Percentiles rank a stretch among this genome's conserved stretches.
Evolutionary conservation across 2,113 vertebrate genomes (phyloP).

Genomic region (Typhlomys cinereus): DNA sequence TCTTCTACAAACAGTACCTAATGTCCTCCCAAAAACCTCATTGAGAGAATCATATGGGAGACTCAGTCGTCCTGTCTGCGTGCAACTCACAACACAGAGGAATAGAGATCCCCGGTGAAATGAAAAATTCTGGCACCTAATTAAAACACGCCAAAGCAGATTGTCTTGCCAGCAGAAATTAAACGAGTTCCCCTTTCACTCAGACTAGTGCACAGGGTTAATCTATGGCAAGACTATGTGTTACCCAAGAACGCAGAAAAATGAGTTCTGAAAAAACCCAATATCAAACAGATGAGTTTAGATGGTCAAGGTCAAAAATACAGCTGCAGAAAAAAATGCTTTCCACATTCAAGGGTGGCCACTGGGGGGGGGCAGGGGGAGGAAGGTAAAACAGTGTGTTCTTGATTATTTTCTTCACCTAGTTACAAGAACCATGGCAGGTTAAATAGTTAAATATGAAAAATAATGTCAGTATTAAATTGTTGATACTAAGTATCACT

Average conservation of each 20-base stretch:
- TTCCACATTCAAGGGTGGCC: neutral
- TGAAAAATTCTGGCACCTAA: neutral
- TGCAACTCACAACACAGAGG: neutral
- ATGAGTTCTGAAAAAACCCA: neutral
- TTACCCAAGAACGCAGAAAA: slow-evolving; percentile 8
- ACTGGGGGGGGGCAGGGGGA: neutral
- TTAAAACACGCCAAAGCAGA: slow-evolving; percentile 39
- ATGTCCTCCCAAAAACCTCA: neutral
- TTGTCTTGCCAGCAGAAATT: neutral
- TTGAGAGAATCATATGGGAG: neutral
- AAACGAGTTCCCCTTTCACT: neutral
- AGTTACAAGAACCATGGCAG: neutral
- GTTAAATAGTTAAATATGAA: neutral
- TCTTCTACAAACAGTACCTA: neutral
- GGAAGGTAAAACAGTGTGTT: neutral
- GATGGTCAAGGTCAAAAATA: neutral
- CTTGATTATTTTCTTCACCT: neutral
- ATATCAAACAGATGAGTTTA: neutral
- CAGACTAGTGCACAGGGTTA: neutral
- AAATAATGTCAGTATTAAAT: neutral
- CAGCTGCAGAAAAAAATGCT: neutral
- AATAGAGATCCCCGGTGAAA: neutral
- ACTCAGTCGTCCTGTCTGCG: neutral
- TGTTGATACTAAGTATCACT: neutral
- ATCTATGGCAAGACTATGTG: slow-evolving; percentile 11